These are phyloP conservation scores for Dolichopus griseipennis DNA, from an alignment of 2,888 invertebrate genomes.

Conservation along the genomic window DNA sequence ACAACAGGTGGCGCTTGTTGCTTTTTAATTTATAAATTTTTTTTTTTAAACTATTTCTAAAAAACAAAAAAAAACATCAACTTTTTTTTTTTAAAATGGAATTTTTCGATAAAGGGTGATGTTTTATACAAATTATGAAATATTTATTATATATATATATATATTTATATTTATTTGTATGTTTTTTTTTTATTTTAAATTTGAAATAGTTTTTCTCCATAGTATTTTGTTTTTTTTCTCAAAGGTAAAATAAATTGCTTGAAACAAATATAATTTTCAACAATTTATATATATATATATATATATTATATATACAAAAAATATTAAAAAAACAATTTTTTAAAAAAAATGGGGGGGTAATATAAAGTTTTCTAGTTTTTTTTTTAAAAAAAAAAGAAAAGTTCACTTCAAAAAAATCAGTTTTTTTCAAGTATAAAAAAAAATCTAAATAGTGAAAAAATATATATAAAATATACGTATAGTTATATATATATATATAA, in stretches of 20 bases:
- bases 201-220: no score
- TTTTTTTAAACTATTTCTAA: constrained; percentile 1
- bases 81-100: neutral
- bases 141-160: neutral
- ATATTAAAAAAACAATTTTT: no score
- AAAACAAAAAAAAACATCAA: neutral
- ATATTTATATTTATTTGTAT: neutral
- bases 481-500: no score
- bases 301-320: no score
- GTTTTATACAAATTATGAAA: neutral
- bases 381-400: no score
- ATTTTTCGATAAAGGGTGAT: neutral
- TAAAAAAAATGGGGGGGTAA: no score
- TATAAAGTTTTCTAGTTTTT: no score
- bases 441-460: no score
- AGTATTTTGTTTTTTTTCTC: neutral
- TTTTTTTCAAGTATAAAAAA: no score
- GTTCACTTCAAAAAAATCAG: no score
- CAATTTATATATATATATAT: no score
- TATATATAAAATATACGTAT: no score
- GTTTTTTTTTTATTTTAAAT: neutral
- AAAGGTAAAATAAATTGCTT: neutral
- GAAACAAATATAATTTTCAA: neutral
- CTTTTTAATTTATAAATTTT: neutral
- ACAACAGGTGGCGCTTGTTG: constrained; percentile 1